phyloP scores from a whole-genome alignment of 30 jellyfish, hydroid and myxozoan genomes.

The Rhopilema esculentum region DNA sequence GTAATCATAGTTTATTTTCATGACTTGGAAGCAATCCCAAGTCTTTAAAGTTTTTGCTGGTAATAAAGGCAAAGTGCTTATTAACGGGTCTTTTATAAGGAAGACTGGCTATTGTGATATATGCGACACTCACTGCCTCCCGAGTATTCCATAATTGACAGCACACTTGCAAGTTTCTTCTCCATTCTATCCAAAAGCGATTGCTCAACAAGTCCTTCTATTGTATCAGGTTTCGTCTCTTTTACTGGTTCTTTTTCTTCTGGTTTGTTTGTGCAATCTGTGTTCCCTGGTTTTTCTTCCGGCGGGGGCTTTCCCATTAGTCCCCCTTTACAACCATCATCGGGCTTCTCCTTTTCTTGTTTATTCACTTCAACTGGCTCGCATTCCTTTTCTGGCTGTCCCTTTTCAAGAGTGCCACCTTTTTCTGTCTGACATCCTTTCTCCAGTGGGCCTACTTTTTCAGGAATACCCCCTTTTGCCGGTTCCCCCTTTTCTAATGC shows the following conservation, averaged over 20 bases:
- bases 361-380: slow-evolving; percentile 9
- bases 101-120: background rate
- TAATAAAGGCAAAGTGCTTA: too few species aligned
- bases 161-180: slow-evolving; percentile 58
- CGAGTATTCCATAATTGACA: slow-evolving; percentile 60
- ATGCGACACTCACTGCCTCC: slow-evolving; percentile 53
- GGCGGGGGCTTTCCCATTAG: background rate
- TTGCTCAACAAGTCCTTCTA: slow-evolving; percentile 21
- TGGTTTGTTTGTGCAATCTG: background rate
- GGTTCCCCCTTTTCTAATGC: slow-evolving; percentile 17
- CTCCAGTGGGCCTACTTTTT: slow-evolving; percentile 8
- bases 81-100: too few species aligned
- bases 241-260: slow-evolving; percentile 10
- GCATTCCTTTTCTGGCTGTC: slow-evolving; percentile 31
- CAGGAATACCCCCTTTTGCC: slow-evolving; percentile 16
- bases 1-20: too few species aligned
- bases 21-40: too few species aligned
- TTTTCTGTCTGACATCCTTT: slow-evolving; percentile 31
- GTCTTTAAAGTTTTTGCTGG: too few species aligned
- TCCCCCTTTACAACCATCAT: background rate
- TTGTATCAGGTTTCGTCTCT: slow-evolving; percentile 44
- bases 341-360: slow-evolving; percentile 26
- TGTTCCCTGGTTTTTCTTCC: slow-evolving; percentile 37
- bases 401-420: slow-evolving; percentile 15
- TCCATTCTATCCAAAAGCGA: slow-evolving; percentile 60